A percentile compares a stretch with the other conserved stretches of the same genome.
phyloP scores from a whole-genome alignment of 2,113 vertebrate genomes.

The Pelodiscus sinensis region DNA sequence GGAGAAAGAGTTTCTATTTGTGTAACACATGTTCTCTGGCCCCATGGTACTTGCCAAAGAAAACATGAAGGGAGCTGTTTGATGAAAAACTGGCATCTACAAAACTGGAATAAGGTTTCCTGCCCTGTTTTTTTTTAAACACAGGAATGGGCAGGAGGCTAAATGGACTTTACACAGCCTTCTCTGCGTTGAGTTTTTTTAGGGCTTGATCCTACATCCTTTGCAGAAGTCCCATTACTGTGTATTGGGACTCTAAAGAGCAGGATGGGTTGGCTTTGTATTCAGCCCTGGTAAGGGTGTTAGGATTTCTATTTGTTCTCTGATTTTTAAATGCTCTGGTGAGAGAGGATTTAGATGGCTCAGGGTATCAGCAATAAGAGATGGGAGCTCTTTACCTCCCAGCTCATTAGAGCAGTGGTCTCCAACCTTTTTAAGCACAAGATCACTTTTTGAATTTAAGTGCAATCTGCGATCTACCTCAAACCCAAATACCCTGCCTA shows the following conservation, averaged over 20 bases:
- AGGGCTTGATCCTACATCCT: slow-evolving; percentile 61
- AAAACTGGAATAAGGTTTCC: slow-evolving; percentile 68
- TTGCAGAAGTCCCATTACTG: slow-evolving; percentile 13
- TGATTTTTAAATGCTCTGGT: slow-evolving; percentile 13
- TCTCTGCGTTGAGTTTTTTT: slow-evolving; percentile 61
- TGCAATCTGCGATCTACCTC: too few relatives aligned
- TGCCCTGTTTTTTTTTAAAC: slow-evolving; percentile 37
- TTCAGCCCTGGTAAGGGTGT: not conserved
- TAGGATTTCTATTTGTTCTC: not conserved
- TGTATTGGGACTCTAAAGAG: not conserved
- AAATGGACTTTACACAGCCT: not conserved
- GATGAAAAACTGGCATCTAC: slow-evolving; percentile 73
- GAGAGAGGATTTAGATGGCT: slow-evolving; percentile 70
- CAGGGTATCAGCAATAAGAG: slow-evolving; percentile 43
- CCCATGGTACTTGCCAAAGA: slow-evolving; percentile 60
- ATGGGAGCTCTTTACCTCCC: not conserved
- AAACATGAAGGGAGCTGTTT: slow-evolving; percentile 73
- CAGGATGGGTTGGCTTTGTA: not conserved
- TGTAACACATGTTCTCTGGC: slow-evolving; percentile 28
- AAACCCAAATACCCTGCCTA: too few relatives aligned
- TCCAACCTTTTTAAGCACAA: too few relatives aligned
- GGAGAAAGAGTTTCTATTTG: slow-evolving; percentile 52
- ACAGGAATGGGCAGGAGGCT: slow-evolving; percentile 50
- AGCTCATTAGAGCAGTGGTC: slow-evolving; percentile 55
- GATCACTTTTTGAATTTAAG: too few relatives aligned